Evolutionary conservation across 2,888 invertebrate genomes (phyloP).

Genomic region (Nomada ferruginata): DNA sequence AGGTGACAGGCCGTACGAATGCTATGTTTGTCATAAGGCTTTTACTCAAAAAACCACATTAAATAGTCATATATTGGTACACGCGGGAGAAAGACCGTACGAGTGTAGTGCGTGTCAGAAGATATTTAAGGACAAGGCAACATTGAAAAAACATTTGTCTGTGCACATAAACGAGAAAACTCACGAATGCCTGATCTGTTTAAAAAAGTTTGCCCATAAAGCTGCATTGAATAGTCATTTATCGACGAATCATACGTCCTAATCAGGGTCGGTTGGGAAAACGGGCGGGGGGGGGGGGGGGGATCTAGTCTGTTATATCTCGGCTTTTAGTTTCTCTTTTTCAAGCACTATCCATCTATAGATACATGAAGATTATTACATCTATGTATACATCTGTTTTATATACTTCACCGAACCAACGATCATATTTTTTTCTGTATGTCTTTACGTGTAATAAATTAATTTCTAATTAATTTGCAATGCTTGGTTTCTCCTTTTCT

Average conservation of each 20-base stretch:
- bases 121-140: constrained; percentile 76
- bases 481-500: neutral
- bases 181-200: constrained; percentile 79
- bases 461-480: constrained; percentile 65
- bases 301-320: constrained; percentile 68
- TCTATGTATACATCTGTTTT: constrained; percentile 61
- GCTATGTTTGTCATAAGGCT: constrained; percentile 79
- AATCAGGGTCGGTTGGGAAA: constrained; percentile 52
- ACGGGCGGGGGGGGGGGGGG: neutral
- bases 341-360: constrained; percentile 65
- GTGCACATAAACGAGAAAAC: constrained; percentile 77
- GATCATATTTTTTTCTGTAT: constrained; percentile 69
- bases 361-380: constrained; percentile 61
- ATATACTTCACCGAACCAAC: constrained; percentile 59
- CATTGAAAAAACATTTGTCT: constrained; percentile 78
- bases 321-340: constrained; percentile 68
- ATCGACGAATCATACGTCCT: constrained; percentile 78
- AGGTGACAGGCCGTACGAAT: constrained; percentile 79
- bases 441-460: constrained; percentile 69
- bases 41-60: constrained; percentile 80
- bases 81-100: constrained; percentile 76
- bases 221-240: constrained; percentile 78
- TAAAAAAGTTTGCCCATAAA: constrained; percentile 80
- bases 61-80: constrained; percentile 79
- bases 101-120: constrained; percentile 80